Evolutionary conservation across 2,113 vertebrate species (phyloP).

Genomic region (Apodemus sylvaticus): DNA sequence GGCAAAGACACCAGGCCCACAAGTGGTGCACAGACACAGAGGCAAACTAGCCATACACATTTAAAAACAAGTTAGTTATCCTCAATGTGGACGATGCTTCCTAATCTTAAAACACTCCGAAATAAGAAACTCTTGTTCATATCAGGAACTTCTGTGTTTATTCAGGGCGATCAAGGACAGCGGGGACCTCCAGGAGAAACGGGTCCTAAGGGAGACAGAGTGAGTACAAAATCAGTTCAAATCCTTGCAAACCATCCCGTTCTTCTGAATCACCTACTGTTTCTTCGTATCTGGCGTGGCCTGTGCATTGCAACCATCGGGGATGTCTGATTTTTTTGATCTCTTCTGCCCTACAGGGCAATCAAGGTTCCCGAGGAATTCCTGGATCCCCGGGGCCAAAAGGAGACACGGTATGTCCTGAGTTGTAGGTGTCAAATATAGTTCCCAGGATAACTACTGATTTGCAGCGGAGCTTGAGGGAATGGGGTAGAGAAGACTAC

Average conservation of each 20-base stretch:
- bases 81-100: neutral
- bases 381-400: constrained; percentile 95
- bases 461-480: neutral
- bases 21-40: neutral
- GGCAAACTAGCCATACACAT: neutral
- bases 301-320: neutral
- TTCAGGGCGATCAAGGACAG: constrained; percentile 94
- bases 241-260: rapidly evolving
- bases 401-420: constrained; percentile 92
- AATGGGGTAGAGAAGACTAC: neutral
- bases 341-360: constrained; percentile 86
- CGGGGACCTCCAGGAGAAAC: constrained; percentile 92
- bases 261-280: neutral
- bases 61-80: neutral
- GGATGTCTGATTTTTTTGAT: neutral
- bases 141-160: neutral
- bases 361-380: constrained; percentile 93
- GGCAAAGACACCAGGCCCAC: neutral
- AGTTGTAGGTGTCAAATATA: neutral
- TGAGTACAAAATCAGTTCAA: constrained; percentile 78
- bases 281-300: neutral
- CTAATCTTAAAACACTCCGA: neutral
- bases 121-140: neutral
- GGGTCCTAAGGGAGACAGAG: constrained; percentile 93
- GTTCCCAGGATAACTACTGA: constrained; percentile 20